Evolutionary conservation across 2,113 vertebrate species (phyloP).

Genomic region (Dolichotis patagonum): DNA sequence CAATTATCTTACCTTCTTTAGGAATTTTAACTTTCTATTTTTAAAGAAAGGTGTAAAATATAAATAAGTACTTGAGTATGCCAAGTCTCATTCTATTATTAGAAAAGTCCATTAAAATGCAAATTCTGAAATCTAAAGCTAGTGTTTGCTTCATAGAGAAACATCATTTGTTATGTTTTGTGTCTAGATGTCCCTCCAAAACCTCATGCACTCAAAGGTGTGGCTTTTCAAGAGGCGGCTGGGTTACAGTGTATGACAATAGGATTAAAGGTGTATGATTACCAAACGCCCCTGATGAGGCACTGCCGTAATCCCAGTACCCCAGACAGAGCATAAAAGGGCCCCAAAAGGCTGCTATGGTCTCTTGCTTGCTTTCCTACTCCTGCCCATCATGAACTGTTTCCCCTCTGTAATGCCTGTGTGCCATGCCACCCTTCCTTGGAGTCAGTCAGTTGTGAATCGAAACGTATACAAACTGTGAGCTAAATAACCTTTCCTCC

Average conservation of each 20-base stretch:
- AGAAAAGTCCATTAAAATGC: neutral
- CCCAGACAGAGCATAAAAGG: neutral
- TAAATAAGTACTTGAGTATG: neutral
- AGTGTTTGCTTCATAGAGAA: neutral
- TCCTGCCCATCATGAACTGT: neutral
- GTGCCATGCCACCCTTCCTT: neutral
- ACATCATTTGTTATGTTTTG: neutral
- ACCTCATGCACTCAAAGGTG: neutral
- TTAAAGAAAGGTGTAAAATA: neutral
- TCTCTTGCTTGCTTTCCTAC: neutral
- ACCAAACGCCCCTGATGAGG: neutral
- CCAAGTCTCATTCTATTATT: neutral
- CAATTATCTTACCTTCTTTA: slow-evolving; percentile 26
- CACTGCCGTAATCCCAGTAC: neutral
- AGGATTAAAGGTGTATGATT: neutral
- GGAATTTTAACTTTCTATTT: slow-evolving; percentile 5
- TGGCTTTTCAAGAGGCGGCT: neutral
- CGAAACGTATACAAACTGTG: neutral
- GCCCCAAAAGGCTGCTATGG: neutral
- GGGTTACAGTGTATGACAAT: neutral
- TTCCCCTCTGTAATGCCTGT: neutral
- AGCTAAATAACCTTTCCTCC: neutral
- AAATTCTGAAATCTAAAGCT: neutral
- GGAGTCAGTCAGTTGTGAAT: neutral
- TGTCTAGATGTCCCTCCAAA: neutral